A percentile compares a stretch with the other conserved stretches of the same genome.
Conservation (phyloP, 2,797 vertebrate species). For the Pyrocephalus nanus region DNA sequence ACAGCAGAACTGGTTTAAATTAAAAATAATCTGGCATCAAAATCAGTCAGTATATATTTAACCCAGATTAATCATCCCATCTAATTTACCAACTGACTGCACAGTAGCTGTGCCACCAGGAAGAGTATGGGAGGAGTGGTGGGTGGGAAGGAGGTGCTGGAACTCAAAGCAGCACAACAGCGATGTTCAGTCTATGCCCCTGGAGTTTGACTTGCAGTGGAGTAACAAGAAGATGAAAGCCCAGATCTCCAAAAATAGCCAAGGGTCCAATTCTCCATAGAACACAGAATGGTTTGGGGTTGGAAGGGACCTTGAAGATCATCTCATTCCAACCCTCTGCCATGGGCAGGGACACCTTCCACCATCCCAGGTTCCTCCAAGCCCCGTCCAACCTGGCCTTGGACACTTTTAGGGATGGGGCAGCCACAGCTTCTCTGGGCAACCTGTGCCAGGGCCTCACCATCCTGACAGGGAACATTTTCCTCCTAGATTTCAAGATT, state of each 20-base stretch:
- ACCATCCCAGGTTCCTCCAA: background rate
- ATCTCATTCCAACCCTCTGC: rapidly evolving
- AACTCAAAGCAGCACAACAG: background rate
- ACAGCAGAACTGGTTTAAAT: background rate
- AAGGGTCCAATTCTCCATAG: background rate
- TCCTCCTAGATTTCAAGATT: background rate
- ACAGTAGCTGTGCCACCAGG: background rate
- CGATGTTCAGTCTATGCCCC: rapidly evolving
- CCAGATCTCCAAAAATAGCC: background rate
- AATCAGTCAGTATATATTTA: background rate
- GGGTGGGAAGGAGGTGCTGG: background rate
- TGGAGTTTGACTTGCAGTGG: background rate
- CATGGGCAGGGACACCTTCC: background rate
- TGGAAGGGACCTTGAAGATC: background rate
- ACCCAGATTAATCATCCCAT: background rate
- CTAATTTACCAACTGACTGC: background rate
- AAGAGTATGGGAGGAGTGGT: background rate
- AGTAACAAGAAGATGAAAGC: background rate
- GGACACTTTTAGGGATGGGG: background rate
- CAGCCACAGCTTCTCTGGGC: background rate
- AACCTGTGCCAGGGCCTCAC: background rate
- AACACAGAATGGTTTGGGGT: background rate
- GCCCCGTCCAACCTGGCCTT: rapidly evolving
- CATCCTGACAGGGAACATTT: background rate
- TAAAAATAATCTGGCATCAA: background rate